These are phyloP conservation scores for Desoria tigrina DNA, from an alignment of 2,888 invertebrate genomes.

Conservation along the genomic window DNA sequence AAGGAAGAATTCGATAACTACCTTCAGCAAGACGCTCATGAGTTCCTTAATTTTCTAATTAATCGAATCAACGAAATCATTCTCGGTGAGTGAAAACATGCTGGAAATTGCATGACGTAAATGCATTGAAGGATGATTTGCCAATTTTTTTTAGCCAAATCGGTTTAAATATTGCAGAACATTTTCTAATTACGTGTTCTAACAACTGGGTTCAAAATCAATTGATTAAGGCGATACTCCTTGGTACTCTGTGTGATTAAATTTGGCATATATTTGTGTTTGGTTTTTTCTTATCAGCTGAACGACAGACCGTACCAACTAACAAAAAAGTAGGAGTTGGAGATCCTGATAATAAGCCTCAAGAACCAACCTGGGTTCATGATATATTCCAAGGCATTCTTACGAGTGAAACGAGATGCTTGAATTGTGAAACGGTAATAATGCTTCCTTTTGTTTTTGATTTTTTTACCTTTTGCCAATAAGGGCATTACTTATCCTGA, in stretches of 20 bases:
- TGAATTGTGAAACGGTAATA: slow-evolving; percentile 95
- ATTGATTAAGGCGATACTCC: too few species aligned
- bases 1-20: slow-evolving; percentile 99
- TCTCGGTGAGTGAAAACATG: slow-evolving; percentile 81
- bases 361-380: slow-evolving; percentile 97
- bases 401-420: slow-evolving; percentile 97
- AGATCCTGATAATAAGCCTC: slow-evolving; percentile 55
- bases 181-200: too few species aligned
- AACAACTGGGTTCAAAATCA: too few species aligned
- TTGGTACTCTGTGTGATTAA: too few species aligned
- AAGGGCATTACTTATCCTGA: too few species aligned
- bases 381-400: slow-evolving; percentile 99
- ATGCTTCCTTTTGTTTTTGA: neutral
- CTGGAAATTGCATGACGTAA: too few species aligned
- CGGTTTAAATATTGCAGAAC: too few species aligned
- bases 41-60: slow-evolving; percentile 97
- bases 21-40: slow-evolving; percentile 99
- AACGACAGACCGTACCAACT: slow-evolving; percentile 62
- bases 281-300: too few species aligned
- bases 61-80: slow-evolving; percentile 98
- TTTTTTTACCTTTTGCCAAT: slow-evolving; percentile 27
- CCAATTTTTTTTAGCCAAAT: too few species aligned
- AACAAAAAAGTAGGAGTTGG: slow-evolving; percentile 37
- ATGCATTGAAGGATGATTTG: too few species aligned
- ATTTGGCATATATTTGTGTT: too few species aligned